phyloP scores from a whole-genome alignment of 2,113 vertebrate species.

The Lampris megalopsis region DNA sequence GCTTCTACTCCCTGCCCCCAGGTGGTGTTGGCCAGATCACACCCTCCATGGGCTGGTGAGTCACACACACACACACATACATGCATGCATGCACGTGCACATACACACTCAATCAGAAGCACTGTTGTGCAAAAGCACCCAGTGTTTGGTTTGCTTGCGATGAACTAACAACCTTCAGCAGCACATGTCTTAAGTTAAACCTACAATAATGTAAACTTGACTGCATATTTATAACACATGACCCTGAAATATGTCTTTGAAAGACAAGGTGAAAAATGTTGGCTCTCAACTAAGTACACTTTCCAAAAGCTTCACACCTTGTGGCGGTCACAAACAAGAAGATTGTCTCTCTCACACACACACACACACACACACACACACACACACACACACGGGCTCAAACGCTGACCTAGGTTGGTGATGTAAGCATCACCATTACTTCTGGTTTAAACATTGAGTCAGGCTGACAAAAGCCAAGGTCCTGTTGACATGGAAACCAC shows the following conservation, averaged over 20 bases:
- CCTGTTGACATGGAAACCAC: slow-evolving; percentile 42
- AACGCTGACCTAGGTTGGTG: slow-evolving; percentile 33
- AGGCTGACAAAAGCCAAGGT: slow-evolving; percentile 23
- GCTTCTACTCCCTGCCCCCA: slow-evolving; percentile 94
- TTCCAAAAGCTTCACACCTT: too few species aligned
- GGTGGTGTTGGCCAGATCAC: slow-evolving; percentile 93
- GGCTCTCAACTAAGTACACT: too few species aligned
- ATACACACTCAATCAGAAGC: slow-evolving; percentile 13
- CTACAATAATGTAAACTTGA: too few species aligned
- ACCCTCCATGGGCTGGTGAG: slow-evolving; percentile 97
- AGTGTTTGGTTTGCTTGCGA: slow-evolving; percentile 5
- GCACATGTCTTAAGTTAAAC: too few species aligned
- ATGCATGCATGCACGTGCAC: slow-evolving; percentile 27
- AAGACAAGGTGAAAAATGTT: too few species aligned
- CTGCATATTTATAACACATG: too few species aligned
- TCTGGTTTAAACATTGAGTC: slow-evolving; percentile 39
- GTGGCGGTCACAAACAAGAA: too few species aligned
- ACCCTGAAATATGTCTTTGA: too few species aligned
- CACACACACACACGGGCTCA: slow-evolving; percentile 10
- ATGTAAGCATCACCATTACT: slow-evolving; percentile 57
- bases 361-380: background rate
- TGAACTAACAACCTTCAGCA: slow-evolving; percentile 29
- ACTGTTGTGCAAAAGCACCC: slow-evolving; percentile 26
- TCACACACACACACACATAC: slow-evolving; percentile 49
- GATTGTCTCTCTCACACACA: background rate